Conservation (phyloP, 1,140 invertebrate genomes). For the Plutomurus gul region DNA sequence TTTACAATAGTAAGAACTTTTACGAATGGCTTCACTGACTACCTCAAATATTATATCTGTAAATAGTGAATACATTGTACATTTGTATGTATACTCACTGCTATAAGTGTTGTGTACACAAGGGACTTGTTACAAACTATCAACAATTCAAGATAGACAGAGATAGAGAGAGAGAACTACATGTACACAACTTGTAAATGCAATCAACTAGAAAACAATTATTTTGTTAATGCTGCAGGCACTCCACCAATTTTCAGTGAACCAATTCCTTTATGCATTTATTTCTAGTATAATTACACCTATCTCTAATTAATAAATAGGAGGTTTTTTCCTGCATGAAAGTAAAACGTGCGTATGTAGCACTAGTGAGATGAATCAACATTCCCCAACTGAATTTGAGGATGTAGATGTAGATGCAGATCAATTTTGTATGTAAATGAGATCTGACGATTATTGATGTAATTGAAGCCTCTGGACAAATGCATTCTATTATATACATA, state of each 20-base stretch:
- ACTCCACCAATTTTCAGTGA: neutral
- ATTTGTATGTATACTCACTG: no score
- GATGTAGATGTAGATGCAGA: no score
- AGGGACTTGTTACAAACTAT: neutral
- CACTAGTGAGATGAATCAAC: neutral
- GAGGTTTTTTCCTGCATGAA: neutral
- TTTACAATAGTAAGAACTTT: no score
- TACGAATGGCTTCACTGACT: no score
- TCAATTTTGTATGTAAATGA: no score
- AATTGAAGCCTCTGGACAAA: no score
- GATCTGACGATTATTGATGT: no score
- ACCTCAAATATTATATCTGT: no score
- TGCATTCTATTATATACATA: no score
- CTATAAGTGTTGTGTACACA: neutral
- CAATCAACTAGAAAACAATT: neutral
- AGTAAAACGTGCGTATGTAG: neutral
- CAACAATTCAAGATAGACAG: neutral
- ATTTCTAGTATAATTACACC: no score
- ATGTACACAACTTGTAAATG: neutral
- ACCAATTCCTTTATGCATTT: neutral
- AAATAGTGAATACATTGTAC: no score
- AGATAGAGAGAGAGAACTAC: neutral
- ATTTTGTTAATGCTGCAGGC: neutral
- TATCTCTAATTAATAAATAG: conserved; percentile 12
- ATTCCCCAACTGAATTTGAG: no score